Evolutionary conservation across 2,888 invertebrate species (phyloP).

Genomic region (Hetaerina titia): DNA sequence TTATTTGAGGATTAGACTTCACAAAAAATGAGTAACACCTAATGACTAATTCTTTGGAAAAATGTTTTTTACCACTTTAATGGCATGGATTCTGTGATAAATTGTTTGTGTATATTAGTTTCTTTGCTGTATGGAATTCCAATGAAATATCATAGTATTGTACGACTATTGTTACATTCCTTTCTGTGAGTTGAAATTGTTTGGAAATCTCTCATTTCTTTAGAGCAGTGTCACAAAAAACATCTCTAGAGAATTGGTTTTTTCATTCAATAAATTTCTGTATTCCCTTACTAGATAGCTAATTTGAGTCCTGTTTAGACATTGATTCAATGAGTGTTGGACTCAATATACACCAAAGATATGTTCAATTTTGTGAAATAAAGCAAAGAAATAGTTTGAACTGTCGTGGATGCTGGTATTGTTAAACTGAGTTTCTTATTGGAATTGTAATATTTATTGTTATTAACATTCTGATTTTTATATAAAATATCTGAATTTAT

Average conservation of each 20-base stretch:
- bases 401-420: slow-evolving; percentile 55
- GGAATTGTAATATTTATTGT: slow-evolving; percentile 65
- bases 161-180: slow-evolving; percentile 23
- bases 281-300: neutral
- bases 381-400: slow-evolving; percentile 50
- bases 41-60: slow-evolving; percentile 51
- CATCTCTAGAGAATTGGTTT: neutral
- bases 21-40: slow-evolving; percentile 10
- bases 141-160: slow-evolving; percentile 10
- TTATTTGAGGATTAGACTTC: slow-evolving; percentile 19
- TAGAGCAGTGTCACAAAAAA: neutral
- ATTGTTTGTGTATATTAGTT: slow-evolving; percentile 46
- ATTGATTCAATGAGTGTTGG: neutral
- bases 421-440: slow-evolving; percentile 57
- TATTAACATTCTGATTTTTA: slow-evolving; percentile 67
- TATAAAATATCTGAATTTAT: slow-evolving; percentile 54
- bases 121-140: slow-evolving; percentile 9
- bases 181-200: neutral
- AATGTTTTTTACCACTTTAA: slow-evolving; percentile 14
- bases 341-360: slow-evolving; percentile 60
- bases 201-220: neutral
- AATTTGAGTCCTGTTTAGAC: slow-evolving; percentile 27
- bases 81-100: slow-evolving; percentile 66
- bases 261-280: neutral
- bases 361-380: slow-evolving; percentile 42